Evolutionary conservation across 1,140 invertebrate genomes (phyloP).

Genomic region (Aphelenchoides besseyi): DNA sequence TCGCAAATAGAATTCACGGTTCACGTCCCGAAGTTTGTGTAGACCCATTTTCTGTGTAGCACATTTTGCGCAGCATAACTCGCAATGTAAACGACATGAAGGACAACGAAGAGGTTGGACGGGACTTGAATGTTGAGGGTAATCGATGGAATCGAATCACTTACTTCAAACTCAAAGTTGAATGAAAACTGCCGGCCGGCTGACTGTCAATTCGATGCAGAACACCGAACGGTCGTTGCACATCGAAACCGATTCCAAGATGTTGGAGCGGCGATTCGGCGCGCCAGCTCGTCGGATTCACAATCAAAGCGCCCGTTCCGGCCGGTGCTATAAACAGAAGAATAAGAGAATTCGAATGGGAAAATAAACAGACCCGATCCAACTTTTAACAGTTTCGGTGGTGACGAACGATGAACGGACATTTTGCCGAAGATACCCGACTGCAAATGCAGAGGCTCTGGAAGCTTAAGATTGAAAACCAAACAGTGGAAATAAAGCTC

Average conservation of each 20-base stretch:
- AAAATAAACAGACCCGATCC: too few relatives aligned
- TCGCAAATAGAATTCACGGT: slow-evolving; percentile 16
- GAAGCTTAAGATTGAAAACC: too few relatives aligned
- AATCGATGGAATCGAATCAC: slow-evolving; percentile 1
- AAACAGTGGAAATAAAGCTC: too few relatives aligned
- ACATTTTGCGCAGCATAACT: slow-evolving; percentile 3
- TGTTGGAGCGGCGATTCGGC: not conserved
- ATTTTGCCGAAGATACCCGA: not conserved
- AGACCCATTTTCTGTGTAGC: not conserved
- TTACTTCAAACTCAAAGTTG: slow-evolving; percentile 10
- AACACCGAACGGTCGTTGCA: slow-evolving; percentile 5
- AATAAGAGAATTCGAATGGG: too few relatives aligned
- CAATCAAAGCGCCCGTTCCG: not conserved
- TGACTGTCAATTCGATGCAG: slow-evolving; percentile 22
- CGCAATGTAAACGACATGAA: not conserved
- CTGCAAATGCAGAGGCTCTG: too few relatives aligned
- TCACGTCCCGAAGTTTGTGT: not conserved
- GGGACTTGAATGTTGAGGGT: not conserved
- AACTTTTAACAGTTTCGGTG: not conserved
- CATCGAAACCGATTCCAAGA: slow-evolving; percentile 12
- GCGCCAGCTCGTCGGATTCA: not conserved
- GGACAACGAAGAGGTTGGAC: slow-evolving; percentile 4
- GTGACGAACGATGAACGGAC: not conserved
- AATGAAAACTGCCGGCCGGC: not conserved
- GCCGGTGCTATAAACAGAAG: too few relatives aligned